Evolutionary conservation across 2,797 vertebrate species (phyloP), one percentile per base, ranked within the genome.

Genomic region (Trachurus trachurus): DNA sequence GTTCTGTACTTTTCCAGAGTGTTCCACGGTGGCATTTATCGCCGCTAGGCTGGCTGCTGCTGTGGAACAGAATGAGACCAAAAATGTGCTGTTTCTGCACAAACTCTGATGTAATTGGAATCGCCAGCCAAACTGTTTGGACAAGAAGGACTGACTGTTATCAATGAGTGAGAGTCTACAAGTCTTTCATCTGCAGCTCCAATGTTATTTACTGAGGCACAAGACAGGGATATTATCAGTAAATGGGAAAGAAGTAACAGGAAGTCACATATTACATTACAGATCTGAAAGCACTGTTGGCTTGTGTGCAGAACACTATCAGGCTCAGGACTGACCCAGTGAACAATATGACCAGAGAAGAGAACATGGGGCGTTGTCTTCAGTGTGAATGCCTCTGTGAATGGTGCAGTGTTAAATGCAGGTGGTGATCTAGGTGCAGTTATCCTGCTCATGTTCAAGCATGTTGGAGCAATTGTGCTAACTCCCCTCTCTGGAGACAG

Each of bases 391-490:
- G 63, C 54, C 56, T 66, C 34, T 58, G 22, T 83, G 78, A 84
- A 78, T 73, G 80, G 68, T 66, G 66, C 74, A 53, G 71, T 87
- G 78, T 85, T 83, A 60, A 76, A 82, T 61, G 53, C 57, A 74
- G 74, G 81, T 75, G 73, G 65, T 68, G 81, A 34, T 80, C 4
- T 4, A 71, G 90, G 82, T 84, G 87, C 75, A 56, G 87, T 83
- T 74, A 37, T 79, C 53, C 88, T 73, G 69, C 87, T 92, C 92
- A 66, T 89, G 93, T 92, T 85, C 83, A 57, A 67, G 80, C 94
- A 93, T 75, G 94, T 90, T 89, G 84, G 81, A 92, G 87, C 77
- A 85, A 85, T 89, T 88, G 66, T 57, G 71, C 74, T 66, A 73
- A 71, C 69, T 86, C 73, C 85, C 73, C 50, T 71, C 76, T 66